Percentiles rank a stretch among this genome's conserved stretches.
Conservation (phyloP, 2,797 vertebrate genomes). For the Aselliscus stoliczkanus region DNA sequence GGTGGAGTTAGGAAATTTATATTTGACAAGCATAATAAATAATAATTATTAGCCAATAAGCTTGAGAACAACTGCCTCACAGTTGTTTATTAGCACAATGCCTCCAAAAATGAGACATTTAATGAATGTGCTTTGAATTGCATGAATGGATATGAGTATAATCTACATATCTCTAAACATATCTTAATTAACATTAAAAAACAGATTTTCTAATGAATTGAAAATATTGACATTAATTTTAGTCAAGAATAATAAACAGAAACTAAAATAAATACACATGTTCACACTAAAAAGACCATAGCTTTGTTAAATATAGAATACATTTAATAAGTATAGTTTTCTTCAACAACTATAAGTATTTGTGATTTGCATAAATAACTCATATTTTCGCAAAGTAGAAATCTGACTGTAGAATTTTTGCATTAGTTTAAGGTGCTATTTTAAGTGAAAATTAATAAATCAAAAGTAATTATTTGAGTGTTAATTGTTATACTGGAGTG, state of each 20-base stretch:
- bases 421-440: constrained; percentile 38
- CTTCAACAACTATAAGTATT: neutral
- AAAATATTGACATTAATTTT: constrained; percentile 53
- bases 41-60: neutral
- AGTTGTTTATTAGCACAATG: neutral
- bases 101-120: neutral
- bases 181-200: constrained; percentile 47
- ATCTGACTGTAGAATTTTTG: constrained; percentile 29
- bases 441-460: constrained; percentile 50
- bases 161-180: neutral
- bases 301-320: constrained; percentile 18
- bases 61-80: neutral
- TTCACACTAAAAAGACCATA: constrained; percentile 1
- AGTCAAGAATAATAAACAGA: constrained; percentile 6
- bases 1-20: neutral
- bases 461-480: constrained; percentile 46
- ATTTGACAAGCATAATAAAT: constrained; percentile 11
- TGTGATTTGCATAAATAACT: constrained; percentile 40
- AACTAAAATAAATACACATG: constrained; percentile 28
- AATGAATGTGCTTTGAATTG: constrained; percentile 23
- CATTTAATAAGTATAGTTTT: constrained; percentile 10
- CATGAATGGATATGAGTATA: neutral
- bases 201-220: constrained; percentile 13
- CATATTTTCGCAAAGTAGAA: constrained; percentile 9
- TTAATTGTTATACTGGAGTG: constrained; percentile 46